Percentiles rank a stretch among this genome's conserved stretches.
Conservation (phyloP, 2,888 invertebrate genomes). For the Apotomis turbidana region DNA sequence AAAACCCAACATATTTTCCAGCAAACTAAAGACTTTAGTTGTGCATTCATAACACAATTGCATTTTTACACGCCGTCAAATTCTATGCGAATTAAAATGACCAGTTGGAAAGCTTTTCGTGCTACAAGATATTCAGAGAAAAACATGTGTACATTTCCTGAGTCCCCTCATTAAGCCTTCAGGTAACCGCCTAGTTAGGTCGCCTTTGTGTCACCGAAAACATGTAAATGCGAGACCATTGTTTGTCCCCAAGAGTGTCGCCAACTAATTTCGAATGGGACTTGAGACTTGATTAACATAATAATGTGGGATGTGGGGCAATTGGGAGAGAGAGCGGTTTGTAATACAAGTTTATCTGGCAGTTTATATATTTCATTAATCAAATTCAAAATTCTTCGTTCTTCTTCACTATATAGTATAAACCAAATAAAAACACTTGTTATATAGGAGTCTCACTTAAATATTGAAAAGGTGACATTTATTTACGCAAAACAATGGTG, state of each 20-base stretch:
- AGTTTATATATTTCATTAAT: too few species aligned
- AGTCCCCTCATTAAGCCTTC: slow-evolving; percentile 23
- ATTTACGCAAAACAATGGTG: too few species aligned
- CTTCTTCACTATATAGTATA: too few species aligned
- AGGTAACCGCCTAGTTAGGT: slow-evolving; percentile 34
- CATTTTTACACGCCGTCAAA: too few species aligned
- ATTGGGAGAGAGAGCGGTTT: slow-evolving; percentile 24
- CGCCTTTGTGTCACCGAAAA: slow-evolving; percentile 32
- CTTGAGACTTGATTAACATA: slow-evolving; percentile 40
- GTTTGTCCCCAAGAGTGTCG: slow-evolving; percentile 38
- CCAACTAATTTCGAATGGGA: slow-evolving; percentile 37
- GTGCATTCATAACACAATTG: too few species aligned
- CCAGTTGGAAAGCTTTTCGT: not conserved
- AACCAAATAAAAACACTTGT: too few species aligned
- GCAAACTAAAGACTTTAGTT: too few species aligned
- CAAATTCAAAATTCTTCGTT: too few species aligned
- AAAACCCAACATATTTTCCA: too few species aligned
- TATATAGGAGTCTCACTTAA: too few species aligned
- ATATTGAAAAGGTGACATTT: too few species aligned
- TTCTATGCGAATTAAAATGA: too few species aligned
- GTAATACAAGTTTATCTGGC: not conserved
- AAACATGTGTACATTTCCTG: slow-evolving; percentile 17
- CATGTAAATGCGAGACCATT: slow-evolving; percentile 39
- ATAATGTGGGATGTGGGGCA: slow-evolving; percentile 28
- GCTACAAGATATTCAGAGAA: not conserved